Conservation (phyloP, 2,888 invertebrate species). For the Bembecia ichneumoniformis region DNA sequence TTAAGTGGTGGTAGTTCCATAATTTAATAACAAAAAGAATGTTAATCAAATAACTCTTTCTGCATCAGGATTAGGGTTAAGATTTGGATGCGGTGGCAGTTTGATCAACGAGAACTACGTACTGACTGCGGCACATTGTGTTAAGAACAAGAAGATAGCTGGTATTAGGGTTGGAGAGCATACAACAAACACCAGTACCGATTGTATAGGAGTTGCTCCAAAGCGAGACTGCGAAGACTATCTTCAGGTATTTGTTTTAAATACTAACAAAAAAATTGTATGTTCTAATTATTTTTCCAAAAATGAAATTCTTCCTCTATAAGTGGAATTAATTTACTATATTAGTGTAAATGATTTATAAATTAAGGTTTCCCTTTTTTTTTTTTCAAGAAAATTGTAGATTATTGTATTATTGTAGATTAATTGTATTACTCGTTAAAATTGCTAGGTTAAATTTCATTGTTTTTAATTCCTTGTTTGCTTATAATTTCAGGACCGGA, state of each 20-base stretch:
- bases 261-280: no score
- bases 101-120: constrained; percentile 55
- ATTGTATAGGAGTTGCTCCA: constrained; percentile 24
- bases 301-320: no score
- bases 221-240: constrained; percentile 7
- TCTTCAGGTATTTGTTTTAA: constrained; percentile 12
- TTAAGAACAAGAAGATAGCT: constrained; percentile 22
- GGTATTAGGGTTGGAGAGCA: constrained; percentile 51
- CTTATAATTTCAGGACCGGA: constrained; percentile 7
- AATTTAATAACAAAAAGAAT: neutral
- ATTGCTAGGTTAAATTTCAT: no score
- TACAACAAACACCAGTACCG: constrained; percentile 23
- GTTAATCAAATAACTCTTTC: neutral
- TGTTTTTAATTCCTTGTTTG: no score
- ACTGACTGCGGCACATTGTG: constrained; percentile 59
- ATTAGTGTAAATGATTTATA: no score
- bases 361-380: no score
- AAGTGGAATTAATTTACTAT: no score
- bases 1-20: no score
- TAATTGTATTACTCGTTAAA: no score
- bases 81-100: constrained; percentile 55
- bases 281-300: no score
- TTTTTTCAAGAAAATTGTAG: no score
- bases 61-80: neutral
- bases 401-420: no score